Evolutionary conservation across 2,113 vertebrate species (phyloP).

Genomic region (Peucedramus taeniatus): DNA sequence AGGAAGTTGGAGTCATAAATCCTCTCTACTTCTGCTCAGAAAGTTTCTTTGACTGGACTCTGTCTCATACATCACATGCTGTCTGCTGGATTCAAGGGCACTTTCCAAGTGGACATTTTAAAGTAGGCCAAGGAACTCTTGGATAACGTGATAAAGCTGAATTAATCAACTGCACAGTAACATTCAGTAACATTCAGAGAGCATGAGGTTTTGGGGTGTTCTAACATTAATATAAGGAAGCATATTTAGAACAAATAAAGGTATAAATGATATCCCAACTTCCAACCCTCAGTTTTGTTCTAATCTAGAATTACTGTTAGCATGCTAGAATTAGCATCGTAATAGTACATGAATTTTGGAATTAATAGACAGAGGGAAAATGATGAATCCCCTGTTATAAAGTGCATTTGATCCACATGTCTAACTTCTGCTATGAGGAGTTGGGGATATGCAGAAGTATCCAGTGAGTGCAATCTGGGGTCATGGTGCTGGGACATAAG

Average conservation of each 20-base stretch:
- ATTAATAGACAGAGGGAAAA: background rate
- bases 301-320: too few species aligned
- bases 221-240: background rate
- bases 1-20: background rate
- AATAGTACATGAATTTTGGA: background rate
- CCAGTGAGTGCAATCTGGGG: background rate
- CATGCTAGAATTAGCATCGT: background rate
- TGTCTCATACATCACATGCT: background rate
- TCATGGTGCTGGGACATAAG: too few species aligned
- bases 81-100: background rate
- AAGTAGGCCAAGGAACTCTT: background rate
- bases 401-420: background rate
- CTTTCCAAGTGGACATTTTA: background rate
- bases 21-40: background rate
- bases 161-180: background rate
- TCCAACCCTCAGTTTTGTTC: background rate
- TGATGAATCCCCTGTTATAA: background rate
- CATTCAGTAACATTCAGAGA: background rate
- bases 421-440: background rate
- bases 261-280: background rate
- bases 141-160: background rate
- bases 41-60: background rate
- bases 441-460: accelerated
- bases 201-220: background rate
- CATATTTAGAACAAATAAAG: background rate